phyloP scores from a whole-genome alignment of 1,140 invertebrate species.

The Cephus cinctus region DNA sequence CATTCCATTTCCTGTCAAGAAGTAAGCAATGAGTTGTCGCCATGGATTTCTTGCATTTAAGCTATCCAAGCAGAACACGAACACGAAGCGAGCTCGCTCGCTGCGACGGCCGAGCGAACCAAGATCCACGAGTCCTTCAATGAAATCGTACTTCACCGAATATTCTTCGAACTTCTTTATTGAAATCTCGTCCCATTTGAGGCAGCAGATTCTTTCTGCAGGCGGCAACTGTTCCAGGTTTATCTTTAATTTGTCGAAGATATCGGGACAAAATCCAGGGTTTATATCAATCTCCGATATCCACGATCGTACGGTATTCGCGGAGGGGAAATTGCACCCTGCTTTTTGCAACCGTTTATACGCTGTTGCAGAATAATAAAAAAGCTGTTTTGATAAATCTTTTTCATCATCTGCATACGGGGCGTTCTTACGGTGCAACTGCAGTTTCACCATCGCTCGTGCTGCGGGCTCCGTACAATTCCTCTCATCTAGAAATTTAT shows the following conservation, averaged over 20 bases:
- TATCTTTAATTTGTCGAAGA: constrained; percentile 17
- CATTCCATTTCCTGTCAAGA: constrained; percentile 12
- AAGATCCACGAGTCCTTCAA: constrained; percentile 25
- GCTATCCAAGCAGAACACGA: constrained; percentile 17
- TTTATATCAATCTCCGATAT: constrained; percentile 16
- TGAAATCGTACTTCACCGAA: constrained; percentile 16
- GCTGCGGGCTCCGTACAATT: neutral
- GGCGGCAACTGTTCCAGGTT: neutral
- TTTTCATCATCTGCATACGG: constrained; percentile 12
- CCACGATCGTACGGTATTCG: constrained; percentile 19
- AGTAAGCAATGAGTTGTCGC: constrained; percentile 19
- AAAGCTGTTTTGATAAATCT: constrained; percentile 19
- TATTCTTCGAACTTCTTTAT: constrained; percentile 24
- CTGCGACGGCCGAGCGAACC: constrained; percentile 8
- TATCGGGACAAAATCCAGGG: constrained; percentile 19
- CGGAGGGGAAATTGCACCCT: constrained; percentile 17
- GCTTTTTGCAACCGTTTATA: constrained; percentile 20
- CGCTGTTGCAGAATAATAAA: constrained; percentile 20
- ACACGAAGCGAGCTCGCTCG: constrained; percentile 16
- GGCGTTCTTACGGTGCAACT: too few species aligned
- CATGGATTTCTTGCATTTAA: constrained; percentile 22
- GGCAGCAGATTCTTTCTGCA: constrained; percentile 17
- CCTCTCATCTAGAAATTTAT: neutral
- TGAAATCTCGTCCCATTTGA: constrained; percentile 23
- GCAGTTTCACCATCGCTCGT: neutral